Conservation (phyloP, 2,888 invertebrate species). For the Anoncus sp. region DNA sequence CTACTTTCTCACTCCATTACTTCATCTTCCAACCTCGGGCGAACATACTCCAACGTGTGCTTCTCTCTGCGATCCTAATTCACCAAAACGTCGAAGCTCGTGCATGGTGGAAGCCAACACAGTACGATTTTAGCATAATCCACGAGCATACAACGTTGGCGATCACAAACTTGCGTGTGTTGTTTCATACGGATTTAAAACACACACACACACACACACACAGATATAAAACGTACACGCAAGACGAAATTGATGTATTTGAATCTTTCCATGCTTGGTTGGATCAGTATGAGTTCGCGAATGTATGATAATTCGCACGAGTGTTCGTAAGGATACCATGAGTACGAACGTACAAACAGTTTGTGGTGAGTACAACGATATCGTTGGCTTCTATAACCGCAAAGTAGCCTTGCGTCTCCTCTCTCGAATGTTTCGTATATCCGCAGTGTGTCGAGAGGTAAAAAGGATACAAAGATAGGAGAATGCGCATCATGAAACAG, state of each 20-base stretch:
- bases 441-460: slow-evolving; percentile 24
- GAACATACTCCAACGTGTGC: slow-evolving; percentile 18
- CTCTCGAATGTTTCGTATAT: slow-evolving; percentile 38
- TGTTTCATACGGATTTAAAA: slow-evolving; percentile 43
- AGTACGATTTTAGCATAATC: slow-evolving; percentile 80
- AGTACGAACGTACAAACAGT: slow-evolving; percentile 40
- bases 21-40: slow-evolving; percentile 30
- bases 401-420: slow-evolving; percentile 27
- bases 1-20: slow-evolving; percentile 16
- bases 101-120: slow-evolving; percentile 13
- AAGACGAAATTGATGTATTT: slow-evolving; percentile 21
- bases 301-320: slow-evolving; percentile 28
- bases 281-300: background rate
- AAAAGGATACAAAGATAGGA: slow-evolving; percentile 37
- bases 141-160: slow-evolving; percentile 74
- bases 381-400: background rate
- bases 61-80: slow-evolving; percentile 47
- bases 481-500: slow-evolving; percentile 49
- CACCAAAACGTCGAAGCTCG: slow-evolving; percentile 51
- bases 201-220: slow-evolving; percentile 32
- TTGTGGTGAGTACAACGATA: slow-evolving; percentile 4
- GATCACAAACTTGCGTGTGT: slow-evolving; percentile 55
- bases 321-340: slow-evolving; percentile 21
- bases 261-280: slow-evolving; percentile 7
- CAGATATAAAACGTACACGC: background rate